A percentile compares a stretch with the other conserved stretches of the same genome.
These are phyloP conservation scores for Oreocharis arfaki DNA, from an alignment of 2,113 vertebrate genomes.

Conservation along the genomic window DNA sequence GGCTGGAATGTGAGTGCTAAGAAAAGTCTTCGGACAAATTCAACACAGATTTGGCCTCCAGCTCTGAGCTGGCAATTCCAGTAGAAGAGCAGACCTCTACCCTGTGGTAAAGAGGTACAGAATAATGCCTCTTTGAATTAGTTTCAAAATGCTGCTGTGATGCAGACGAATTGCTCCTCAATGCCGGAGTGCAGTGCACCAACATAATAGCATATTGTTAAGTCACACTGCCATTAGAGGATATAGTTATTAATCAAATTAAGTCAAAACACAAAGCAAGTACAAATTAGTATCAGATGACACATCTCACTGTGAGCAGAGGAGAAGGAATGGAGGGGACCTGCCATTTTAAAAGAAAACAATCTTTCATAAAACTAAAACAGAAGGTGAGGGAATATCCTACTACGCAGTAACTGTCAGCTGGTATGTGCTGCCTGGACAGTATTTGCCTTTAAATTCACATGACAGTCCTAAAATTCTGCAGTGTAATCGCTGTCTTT, in stretches of 20 bases:
- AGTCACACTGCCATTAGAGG: slow-evolving; percentile 38
- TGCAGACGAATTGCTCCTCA: slow-evolving; percentile 63
- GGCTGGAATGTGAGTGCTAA: slow-evolving; percentile 61
- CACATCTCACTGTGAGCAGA: background rate
- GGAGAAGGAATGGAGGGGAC: slow-evolving; percentile 20
- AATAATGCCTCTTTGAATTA: slow-evolving; percentile 77
- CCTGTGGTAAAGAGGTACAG: slow-evolving; percentile 62
- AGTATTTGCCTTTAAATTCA: slow-evolving; percentile 26
- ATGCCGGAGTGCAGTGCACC: slow-evolving; percentile 47
- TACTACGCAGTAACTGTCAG: background rate
- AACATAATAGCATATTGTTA: slow-evolving; percentile 69
- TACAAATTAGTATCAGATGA: slow-evolving; percentile 58
- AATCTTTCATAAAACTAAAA: slow-evolving; percentile 39
- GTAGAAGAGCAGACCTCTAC: slow-evolving; percentile 60
- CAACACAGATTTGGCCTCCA: slow-evolving; percentile 77
- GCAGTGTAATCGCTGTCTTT: background rate
- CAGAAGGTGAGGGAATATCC: slow-evolving; percentile 14
- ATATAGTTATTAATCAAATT: slow-evolving; percentile 70
- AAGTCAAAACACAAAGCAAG: slow-evolving; percentile 58
- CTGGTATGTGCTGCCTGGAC: background rate
- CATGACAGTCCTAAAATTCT: background rate
- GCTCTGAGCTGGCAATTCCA: slow-evolving; percentile 61
- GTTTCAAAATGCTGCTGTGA: slow-evolving; percentile 66
- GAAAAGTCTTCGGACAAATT: slow-evolving; percentile 72
- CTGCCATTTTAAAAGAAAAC: slow-evolving; percentile 39